Conservation (phyloP, 2,888 invertebrate genomes). For the Machimus rusticus region DNA sequence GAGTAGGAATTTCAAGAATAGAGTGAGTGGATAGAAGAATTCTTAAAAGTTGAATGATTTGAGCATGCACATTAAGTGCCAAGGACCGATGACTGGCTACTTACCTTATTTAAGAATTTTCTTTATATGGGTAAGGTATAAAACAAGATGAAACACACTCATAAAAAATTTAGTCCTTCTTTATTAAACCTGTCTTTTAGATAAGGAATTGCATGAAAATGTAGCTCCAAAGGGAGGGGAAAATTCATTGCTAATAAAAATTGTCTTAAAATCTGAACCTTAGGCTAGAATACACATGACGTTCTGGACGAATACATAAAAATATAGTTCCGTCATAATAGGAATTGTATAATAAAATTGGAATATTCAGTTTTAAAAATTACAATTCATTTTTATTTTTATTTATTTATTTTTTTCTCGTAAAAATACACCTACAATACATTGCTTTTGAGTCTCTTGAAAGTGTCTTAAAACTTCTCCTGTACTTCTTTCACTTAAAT, state of each 20-base stretch:
- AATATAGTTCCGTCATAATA: slow-evolving; percentile 6
- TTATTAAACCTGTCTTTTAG: slow-evolving; percentile 34
- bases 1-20: background rate
- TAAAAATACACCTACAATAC: slow-evolving; percentile 35
- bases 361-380: background rate
- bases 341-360: slow-evolving; percentile 28
- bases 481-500: background rate
- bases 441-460: slow-evolving; percentile 45
- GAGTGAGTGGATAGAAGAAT: background rate
- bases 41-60: background rate
- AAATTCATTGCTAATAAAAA: background rate
- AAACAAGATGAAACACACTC: background rate
- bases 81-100: background rate
- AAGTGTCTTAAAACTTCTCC: slow-evolving; percentile 12
- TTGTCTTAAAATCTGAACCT: background rate
- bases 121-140: background rate
- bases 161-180: slow-evolving; percentile 43
- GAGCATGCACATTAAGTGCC: background rate
- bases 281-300: slow-evolving; percentile 14
- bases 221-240: background rate
- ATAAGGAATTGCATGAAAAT: slow-evolving; percentile 23
- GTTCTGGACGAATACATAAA: slow-evolving; percentile 5
- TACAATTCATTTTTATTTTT: background rate
- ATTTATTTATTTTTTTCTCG: background rate
- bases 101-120: background rate